phyloP scores from a whole-genome alignment of 2,113 vertebrate genomes.

The Benitochromis conjunctus region DNA sequence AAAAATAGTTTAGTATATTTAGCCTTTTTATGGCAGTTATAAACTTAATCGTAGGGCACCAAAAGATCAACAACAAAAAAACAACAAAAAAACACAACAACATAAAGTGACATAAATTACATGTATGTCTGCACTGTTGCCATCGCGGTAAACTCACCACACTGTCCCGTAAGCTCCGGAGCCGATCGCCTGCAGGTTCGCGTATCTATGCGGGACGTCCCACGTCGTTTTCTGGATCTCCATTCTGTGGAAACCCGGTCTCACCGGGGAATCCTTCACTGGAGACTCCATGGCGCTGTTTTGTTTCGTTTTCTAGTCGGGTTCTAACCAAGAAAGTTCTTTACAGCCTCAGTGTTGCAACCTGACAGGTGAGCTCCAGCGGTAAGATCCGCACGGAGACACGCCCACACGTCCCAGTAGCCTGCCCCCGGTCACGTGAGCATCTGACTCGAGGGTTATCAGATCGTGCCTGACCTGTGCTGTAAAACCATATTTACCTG shows the following conservation, averaged over 20 bases:
- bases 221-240: slow-evolving; percentile 78
- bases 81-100: not conserved
- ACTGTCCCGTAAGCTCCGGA: slow-evolving; percentile 79
- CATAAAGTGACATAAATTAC: not conserved
- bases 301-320: not conserved
- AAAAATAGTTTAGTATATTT: not conserved
- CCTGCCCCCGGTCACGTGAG: not conserved
- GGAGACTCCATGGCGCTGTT: slow-evolving; percentile 41
- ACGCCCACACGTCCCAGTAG: not conserved
- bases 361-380: slow-evolving; percentile 27
- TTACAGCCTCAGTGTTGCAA: not conserved
- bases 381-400: not conserved
- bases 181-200: slow-evolving; percentile 61
- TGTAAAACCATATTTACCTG: not conserved
- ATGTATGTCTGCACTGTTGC: not conserved
- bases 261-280: slow-evolving; percentile 44
- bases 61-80: not conserved
- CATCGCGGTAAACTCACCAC: slow-evolving; percentile 61
- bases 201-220: slow-evolving; percentile 72
- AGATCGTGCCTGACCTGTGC: not conserved
- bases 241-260: slow-evolving; percentile 60
- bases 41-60: not conserved
- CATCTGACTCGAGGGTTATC: not conserved
- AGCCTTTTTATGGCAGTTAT: not conserved
- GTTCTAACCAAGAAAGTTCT: not conserved